Base-by-base conservation (phyloP, 1,140 invertebrate species). In the Conopomorpha cramerella region DNA sequence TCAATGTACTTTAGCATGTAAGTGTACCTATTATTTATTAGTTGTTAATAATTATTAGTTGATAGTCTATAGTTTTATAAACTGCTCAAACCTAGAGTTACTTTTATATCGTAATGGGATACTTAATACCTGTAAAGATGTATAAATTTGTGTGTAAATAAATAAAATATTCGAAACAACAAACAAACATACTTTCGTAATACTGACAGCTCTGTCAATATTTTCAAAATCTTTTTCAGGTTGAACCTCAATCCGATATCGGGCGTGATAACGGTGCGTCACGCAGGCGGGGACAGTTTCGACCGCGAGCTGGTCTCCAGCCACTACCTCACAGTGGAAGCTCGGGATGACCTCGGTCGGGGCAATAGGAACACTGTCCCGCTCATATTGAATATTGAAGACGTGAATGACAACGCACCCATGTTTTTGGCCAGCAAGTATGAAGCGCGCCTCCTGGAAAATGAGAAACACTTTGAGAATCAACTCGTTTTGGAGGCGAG, bases 311-410 rank as follows among this genome's bases (percentile, higher is more conserved):
- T 90, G 16, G 82, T 92, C 7, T 85, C 90, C 0, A 83, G 87
- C 4, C 93, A 96, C 77, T 96, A 90, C 73, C 76, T 98, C 2
- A 96, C 92, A 0, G 88, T 95, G 0, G 95, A 97, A 66, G 95
- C 94, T 0, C 80, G 92, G 46, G 95, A 98, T 63, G 88, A 92
- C 68, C 71, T 89, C 46, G 91, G 92, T 2, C 80, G 82, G 39
- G 93, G 93, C 29, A 93, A 94, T 67, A 81, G 88, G 38, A 95
- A 95, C 52, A 91, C 92, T 0, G 91, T 87, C 2, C 93, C 95
- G 65, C 70, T 97, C 2, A 84, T 92, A 2, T 81, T 97, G 1
- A 88, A 90, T 38, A 84, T 96, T 27, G 86, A 91, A 54, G 94
- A 96, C 68, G 86, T 93, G 0, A 95, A 95, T 55, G 92, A 95